Evolutionary conservation across 2,888 invertebrate species (phyloP), one percentile per base, ranked within the genome.

Genomic region (Hetaerina titia): DNA sequence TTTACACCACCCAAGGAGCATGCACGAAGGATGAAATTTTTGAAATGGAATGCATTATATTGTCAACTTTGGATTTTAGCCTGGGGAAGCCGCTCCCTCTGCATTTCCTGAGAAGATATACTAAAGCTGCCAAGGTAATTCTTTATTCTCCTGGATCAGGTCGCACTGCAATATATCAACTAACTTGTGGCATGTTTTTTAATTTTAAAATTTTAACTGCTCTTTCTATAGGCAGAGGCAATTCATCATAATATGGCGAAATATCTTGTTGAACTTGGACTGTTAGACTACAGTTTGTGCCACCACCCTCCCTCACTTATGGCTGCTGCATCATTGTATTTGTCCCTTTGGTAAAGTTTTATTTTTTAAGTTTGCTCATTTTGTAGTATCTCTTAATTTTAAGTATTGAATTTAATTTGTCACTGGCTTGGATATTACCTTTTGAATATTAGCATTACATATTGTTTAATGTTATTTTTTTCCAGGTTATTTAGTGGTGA

Each of bases 1-100:
- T 98, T 22, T 99, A 98, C 96, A 98, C 99, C 95, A 98, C 99
- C 17, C 99, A 99, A 97, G 98, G 98, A 96, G 98, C 99, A 0
- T 99, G 98, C 96, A 97, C 97, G 7, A 98, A 98, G 96, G 96
- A 97, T 4, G 98, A 99, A 96, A 98, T 99, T 81, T 97, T 98
- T 90, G 97, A 97, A 95, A 99, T 99, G 98, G 99, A 99, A 97
- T 97, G 97, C 95, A 97, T 98, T 19, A 98, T 99, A 64, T 97
- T 99, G 95, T 97, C 97, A 95, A 97, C 98, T 57, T 97, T 99
- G 56, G 98, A 98, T 95, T 99, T 98, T 96, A 98, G 98, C 96
- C 97, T 99, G 95, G 98, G 99, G 13, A 97, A 98, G 96, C 99
- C 99, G 0, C 97, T 99, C 95, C 98, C 99, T 0, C 97, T 99